Conservation (phyloP, 2,113 vertebrate species). For the Danionella cerebrum region DNA sequence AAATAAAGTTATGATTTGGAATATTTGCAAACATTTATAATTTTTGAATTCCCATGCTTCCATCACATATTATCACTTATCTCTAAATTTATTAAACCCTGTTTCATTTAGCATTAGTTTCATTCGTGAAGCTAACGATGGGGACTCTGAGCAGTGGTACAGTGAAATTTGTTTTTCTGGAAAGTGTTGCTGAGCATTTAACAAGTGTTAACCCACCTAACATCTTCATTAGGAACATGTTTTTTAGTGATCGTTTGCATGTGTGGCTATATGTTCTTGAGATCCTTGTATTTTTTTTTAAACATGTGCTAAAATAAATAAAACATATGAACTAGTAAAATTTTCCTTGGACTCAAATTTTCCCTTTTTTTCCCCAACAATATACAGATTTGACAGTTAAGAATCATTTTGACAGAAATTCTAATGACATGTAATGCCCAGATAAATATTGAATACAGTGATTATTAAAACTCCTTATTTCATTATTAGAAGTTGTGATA, state of each 20-base stretch:
- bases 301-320: conserved; percentile 19
- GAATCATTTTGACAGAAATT: no score
- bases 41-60: conserved; percentile 3
- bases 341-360: no score
- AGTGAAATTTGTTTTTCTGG: conserved; percentile 20
- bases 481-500: no score
- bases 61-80: not conserved
- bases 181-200: not conserved
- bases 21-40: no score
- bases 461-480: no score
- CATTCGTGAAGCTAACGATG: conserved; percentile 19
- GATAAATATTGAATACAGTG: no score
- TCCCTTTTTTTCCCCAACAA: no score
- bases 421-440: no score
- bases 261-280: not conserved
- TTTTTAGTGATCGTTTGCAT: not conserved
- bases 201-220: conserved; percentile 3
- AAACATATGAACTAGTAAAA: conserved; percentile 14
- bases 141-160: conserved; percentile 12
- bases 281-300: conserved; percentile 1
- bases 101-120: conserved; percentile 36
- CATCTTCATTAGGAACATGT: conserved; percentile 21
- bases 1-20: no score
- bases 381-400: no score
- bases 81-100: conserved; percentile 27